phyloP scores from a whole-genome alignment of 2,113 vertebrate genomes.

The Ptychochromis oligacanthus region DNA sequence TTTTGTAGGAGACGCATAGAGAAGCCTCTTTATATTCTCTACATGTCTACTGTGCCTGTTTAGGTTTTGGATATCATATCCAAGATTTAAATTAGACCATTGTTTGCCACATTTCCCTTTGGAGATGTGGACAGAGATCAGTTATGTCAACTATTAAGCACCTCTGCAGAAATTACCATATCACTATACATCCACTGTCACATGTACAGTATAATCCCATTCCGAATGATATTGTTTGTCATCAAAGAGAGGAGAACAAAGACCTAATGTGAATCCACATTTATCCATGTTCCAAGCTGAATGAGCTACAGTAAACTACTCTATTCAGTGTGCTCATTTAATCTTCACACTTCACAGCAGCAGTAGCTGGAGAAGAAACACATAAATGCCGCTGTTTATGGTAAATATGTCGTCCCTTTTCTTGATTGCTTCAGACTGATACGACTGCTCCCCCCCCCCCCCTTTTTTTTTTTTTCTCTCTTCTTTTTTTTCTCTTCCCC shows the following conservation, averaged over 20 bases:
- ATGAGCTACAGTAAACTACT: slow-evolving; percentile 18
- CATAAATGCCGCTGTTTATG: slow-evolving; percentile 16
- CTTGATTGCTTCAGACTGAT: slow-evolving; percentile 8
- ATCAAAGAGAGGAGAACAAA: slow-evolving; percentile 12
- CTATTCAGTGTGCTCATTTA: slow-evolving; percentile 37
- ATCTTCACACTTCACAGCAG: slow-evolving; percentile 30
- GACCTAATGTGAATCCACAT: slow-evolving; percentile 11
- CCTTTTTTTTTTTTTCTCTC: too few relatives aligned
- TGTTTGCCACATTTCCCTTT: background rate
- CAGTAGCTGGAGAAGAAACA: background rate
- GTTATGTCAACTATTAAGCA: background rate
- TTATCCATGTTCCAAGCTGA: slow-evolving; percentile 3
- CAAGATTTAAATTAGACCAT: background rate
- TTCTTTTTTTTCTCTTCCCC: too few relatives aligned
- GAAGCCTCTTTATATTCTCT: background rate
- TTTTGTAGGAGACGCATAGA: background rate
- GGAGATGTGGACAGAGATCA: background rate
- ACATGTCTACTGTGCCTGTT: background rate
- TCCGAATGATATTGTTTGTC: slow-evolving; percentile 15
- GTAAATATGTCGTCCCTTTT: slow-evolving; percentile 8
- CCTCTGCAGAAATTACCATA: slow-evolving; percentile 4
- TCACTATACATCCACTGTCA: background rate
- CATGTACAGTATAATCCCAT: background rate
- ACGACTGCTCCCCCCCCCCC: background rate
- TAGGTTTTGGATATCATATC: background rate